Conservation (phyloP, 2,797 vertebrate species). For the Pantherophis vulpinus region DNA sequence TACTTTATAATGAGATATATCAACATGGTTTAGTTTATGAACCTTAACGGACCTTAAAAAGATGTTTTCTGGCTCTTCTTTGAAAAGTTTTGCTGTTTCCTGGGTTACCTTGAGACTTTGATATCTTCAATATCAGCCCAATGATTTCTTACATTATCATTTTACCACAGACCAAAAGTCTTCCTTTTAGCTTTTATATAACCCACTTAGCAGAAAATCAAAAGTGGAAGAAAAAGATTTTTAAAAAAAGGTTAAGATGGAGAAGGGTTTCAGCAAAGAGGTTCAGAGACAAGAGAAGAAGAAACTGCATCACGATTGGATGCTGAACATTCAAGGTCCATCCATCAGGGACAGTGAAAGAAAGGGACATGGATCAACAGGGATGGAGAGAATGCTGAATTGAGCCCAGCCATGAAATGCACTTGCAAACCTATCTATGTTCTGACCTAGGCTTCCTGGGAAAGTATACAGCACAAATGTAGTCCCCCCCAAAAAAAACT, state of each 20-base stretch:
- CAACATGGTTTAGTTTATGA: slow-evolving; percentile 40
- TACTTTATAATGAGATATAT: slow-evolving; percentile 33
- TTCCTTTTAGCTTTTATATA: slow-evolving; percentile 57
- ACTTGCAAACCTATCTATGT: too few species aligned
- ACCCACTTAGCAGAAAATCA: slow-evolving; percentile 41
- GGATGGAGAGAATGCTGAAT: slow-evolving; percentile 56
- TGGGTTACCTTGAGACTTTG: slow-evolving; percentile 26
- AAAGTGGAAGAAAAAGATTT: slow-evolving; percentile 26
- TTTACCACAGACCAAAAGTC: slow-evolving; percentile 58
- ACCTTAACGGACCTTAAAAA: slow-evolving; percentile 37
- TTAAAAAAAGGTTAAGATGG: background rate
- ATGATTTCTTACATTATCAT: slow-evolving; percentile 60
- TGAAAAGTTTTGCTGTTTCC: slow-evolving; percentile 40
- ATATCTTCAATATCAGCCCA: slow-evolving; percentile 63
- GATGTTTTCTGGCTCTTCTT: slow-evolving; percentile 42
- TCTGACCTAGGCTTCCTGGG: too few species aligned
- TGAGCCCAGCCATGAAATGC: too few species aligned
- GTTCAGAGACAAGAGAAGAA: background rate
- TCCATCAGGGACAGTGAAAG: background rate
- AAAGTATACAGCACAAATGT: too few species aligned
- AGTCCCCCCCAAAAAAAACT: too few species aligned
- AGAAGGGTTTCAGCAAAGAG: background rate
- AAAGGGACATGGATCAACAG: slow-evolving; percentile 32
- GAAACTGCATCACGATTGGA: background rate
- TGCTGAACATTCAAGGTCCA: background rate